A percentile compares a stretch with the other conserved stretches of the same genome.
Conservation (phyloP, 2,888 invertebrate species). For the Dryobota labecula region DNA sequence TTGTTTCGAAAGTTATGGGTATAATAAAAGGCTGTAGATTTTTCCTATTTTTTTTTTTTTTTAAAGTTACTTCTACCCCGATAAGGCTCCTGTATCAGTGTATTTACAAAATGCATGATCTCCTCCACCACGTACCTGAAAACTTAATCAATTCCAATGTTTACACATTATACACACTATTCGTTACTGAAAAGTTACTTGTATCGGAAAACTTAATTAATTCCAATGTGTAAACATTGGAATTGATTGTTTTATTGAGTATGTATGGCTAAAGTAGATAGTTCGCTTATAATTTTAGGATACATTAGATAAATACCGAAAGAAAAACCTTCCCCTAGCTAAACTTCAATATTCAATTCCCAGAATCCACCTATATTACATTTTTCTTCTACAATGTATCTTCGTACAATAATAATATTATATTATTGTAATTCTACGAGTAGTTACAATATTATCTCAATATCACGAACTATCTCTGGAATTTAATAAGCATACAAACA, state of each 20-base stretch:
- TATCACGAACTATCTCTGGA: slow-evolving; percentile 31
- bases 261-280: not conserved
- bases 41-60: not conserved
- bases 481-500: slow-evolving; percentile 55
- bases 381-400: slow-evolving; percentile 13
- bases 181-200: too few species aligned
- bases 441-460: slow-evolving; percentile 40
- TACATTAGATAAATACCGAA: not conserved
- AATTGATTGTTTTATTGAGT: too few species aligned
- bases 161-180: too few species aligned
- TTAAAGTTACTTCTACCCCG: not conserved
- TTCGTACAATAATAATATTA: slow-evolving; percentile 4
- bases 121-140: not conserved
- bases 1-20: not conserved
- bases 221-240: too few species aligned
- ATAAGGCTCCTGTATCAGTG: not conserved
- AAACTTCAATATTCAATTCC: slow-evolving; percentile 6
- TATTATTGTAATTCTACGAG: too few species aligned
- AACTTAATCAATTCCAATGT: not conserved
- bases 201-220: too few species aligned
- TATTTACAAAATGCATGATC: not conserved
- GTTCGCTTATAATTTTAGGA: not conserved
- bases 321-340: not conserved
- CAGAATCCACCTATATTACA: not conserved
- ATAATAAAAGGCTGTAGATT: not conserved